phyloP scores from a whole-genome alignment of 2,797 vertebrate genomes.

The Austrolebias charrua region DNA sequence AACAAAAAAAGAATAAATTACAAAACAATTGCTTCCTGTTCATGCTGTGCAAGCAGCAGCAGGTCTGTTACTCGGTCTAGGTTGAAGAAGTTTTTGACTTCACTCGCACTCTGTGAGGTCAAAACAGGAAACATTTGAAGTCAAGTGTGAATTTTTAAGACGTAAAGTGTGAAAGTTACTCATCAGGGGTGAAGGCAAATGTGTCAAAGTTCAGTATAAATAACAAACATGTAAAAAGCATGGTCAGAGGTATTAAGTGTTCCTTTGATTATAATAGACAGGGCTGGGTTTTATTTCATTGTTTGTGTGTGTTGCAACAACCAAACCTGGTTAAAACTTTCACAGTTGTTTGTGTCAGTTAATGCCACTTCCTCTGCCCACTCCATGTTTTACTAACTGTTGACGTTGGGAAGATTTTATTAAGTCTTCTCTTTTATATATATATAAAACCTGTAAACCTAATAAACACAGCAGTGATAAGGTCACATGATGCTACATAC shows the following conservation, averaged over 20 bases:
- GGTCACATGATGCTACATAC: conserved; percentile 31
- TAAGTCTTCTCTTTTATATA: too few species aligned
- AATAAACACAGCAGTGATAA: neutral
- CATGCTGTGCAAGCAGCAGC: conserved; percentile 12
- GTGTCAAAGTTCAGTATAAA: conserved; percentile 14
- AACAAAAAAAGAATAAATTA: conserved; percentile 28
- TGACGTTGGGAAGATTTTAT: too few species aligned
- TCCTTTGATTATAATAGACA: too few species aligned
- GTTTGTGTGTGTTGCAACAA: too few species aligned
- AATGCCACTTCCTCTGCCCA: too few species aligned
- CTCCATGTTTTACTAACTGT: too few species aligned
- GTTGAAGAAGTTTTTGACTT: neutral
- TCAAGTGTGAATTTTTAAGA: too few species aligned
- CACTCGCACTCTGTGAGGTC: neutral
- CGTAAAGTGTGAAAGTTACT: neutral
- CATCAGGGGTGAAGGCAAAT: neutral
- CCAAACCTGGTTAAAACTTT: too few species aligned
- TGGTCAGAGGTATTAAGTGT: too few species aligned
- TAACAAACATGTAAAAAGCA: neutral
- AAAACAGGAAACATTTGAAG: conserved; percentile 5
- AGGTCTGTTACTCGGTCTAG: conserved; percentile 19
- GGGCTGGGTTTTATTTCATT: too few species aligned
- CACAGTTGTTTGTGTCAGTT: too few species aligned
- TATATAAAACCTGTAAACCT: conserved; percentile 7
- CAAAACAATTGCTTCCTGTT: conserved; percentile 13